Percentiles rank a stretch among this genome's conserved stretches.
Evolutionary conservation across 2,888 invertebrate genomes (phyloP).

Genomic region (Drepana falcataria): DNA sequence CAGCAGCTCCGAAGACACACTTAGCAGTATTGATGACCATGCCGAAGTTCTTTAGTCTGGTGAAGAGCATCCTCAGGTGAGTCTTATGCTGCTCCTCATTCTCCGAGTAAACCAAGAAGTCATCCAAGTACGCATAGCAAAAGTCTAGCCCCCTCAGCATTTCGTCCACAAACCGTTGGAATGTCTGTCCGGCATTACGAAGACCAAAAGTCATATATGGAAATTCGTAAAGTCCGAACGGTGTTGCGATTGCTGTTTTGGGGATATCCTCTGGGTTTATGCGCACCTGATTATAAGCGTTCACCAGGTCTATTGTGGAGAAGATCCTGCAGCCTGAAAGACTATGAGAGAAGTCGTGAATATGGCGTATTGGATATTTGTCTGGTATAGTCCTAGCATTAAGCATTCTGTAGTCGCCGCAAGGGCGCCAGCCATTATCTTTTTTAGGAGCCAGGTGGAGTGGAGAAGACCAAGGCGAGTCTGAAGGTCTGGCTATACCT

Average conservation of each 20-base stretch:
- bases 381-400: constrained; percentile 30
- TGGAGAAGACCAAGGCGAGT: constrained; percentile 31
- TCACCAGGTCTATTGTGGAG: constrained; percentile 33
- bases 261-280: constrained; percentile 8
- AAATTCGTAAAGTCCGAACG: constrained; percentile 12
- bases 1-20: constrained; percentile 8
- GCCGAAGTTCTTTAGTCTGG: constrained; percentile 6
- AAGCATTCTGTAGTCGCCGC: constrained; percentile 26
- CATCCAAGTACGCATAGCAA: no score
- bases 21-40: constrained; percentile 12
- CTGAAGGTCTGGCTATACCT: constrained; percentile 15
- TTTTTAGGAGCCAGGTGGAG: constrained; percentile 26
- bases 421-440: constrained; percentile 14
- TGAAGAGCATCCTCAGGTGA: no score
- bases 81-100: no score
- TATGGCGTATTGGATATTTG: constrained; percentile 33
- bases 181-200: constrained; percentile 31
- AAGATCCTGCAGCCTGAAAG: constrained; percentile 26
- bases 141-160: no score
- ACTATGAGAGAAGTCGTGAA: constrained; percentile 33
- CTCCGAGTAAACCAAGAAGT: no score
- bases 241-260: constrained; percentile 16
- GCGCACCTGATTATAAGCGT: constrained; percentile 16
- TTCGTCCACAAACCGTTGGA: constrained; percentile 43
- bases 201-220: constrained; percentile 15